Conservation (phyloP, 2,797 vertebrate genomes). For the Sciurus vulgaris region DNA sequence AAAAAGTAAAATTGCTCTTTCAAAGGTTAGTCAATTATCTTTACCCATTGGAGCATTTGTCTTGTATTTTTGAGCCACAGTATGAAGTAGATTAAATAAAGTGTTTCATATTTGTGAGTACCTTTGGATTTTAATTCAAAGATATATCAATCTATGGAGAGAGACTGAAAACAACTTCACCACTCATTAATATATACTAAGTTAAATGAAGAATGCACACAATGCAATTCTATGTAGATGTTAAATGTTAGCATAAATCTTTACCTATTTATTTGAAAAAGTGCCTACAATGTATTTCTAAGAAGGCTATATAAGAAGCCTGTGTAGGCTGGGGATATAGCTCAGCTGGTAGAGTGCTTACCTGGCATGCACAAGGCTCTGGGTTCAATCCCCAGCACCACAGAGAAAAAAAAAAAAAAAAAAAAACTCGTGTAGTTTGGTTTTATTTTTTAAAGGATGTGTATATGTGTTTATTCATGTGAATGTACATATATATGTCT, state of each 20-base stretch:
- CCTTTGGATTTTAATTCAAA: constrained; percentile 33
- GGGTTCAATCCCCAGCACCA: no score
- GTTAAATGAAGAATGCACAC: not conserved
- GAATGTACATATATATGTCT: not conserved
- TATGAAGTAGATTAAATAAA: not conserved
- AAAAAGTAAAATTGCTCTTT: not conserved
- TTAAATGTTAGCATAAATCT: constrained; percentile 2
- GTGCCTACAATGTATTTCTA: not conserved
- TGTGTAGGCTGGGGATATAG: no score
- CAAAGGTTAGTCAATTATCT: not conserved
- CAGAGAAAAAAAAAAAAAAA: no score
- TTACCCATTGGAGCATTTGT: not conserved
- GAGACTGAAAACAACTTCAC: constrained; percentile 12
- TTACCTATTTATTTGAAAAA: constrained; percentile 12
- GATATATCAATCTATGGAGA: not conserved
- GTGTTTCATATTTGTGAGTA: not conserved
- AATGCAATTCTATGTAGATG: not conserved
- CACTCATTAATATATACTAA: not conserved
- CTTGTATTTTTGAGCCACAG: not conserved
- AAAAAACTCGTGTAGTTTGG: not conserved
- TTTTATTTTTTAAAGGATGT: not conserved
- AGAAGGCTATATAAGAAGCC: not conserved
- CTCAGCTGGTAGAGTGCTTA: no score
- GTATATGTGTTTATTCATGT: not conserved
- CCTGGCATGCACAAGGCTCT: no score